Percentiles rank a stretch among this genome's conserved stretches.
These are phyloP conservation scores for Heliocidaris tuberculata DNA, from an alignment of 35 echinoderm and acorn worm species.

Conservation along the genomic window DNA sequence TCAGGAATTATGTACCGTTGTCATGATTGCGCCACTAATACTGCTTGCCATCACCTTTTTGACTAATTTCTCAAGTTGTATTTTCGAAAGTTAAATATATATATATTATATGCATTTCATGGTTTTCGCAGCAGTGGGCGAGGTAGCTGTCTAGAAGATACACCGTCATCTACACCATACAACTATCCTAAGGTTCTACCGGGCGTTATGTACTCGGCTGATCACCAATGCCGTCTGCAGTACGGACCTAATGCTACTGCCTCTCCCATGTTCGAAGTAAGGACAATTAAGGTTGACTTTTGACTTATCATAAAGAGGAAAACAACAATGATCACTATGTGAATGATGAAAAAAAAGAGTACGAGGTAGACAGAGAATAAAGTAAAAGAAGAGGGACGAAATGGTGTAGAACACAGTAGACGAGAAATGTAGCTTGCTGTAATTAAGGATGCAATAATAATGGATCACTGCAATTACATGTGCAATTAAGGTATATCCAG, in stretches of 20 bases:
- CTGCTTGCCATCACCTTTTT: no score
- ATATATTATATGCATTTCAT: not conserved
- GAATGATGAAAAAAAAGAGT: not conserved
- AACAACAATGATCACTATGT: not conserved
- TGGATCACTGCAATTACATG: no score
- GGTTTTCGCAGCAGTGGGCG: constrained; percentile 69
- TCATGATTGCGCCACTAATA: no score
- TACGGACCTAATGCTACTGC: constrained; percentile 72
- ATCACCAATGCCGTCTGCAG: constrained; percentile 85
- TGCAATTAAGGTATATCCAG: no score
- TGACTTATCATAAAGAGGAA: not conserved
- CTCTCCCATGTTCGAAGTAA: constrained; percentile 54
- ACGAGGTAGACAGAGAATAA: not conserved
- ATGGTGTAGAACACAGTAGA: no score
- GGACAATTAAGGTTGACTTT: not conserved
- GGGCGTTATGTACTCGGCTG: constrained; percentile 91
- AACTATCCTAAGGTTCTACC: constrained; percentile 70
- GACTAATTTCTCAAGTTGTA: no score
- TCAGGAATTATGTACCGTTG: no score
- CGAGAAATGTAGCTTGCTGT: no score
- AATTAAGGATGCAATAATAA: no score
- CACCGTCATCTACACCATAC: constrained; percentile 64
- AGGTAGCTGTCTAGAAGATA: constrained; percentile 77
- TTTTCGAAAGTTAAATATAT: not conserved
- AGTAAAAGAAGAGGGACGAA: not conserved